Evolutionary conservation across 1,140 invertebrate genomes (phyloP).

Genomic region (Drosophila bifasciata): DNA sequence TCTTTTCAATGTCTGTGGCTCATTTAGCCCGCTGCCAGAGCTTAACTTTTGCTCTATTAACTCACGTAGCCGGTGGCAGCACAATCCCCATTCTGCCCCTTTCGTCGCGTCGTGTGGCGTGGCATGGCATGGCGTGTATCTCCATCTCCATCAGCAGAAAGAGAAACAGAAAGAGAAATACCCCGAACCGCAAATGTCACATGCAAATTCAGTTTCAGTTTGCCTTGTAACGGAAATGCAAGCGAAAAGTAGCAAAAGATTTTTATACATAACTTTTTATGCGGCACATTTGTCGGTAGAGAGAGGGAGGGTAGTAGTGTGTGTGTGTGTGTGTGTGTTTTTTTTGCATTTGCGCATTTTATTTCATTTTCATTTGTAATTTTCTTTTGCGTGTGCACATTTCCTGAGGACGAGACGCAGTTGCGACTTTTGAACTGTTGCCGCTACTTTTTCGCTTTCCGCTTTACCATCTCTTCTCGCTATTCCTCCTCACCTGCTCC

Average conservation of each 20-base stretch:
- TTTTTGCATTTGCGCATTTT: constrained; percentile 69
- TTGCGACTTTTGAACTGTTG: constrained; percentile 57
- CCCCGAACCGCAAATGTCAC: constrained; percentile 63
- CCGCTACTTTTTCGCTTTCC: constrained; percentile 26
- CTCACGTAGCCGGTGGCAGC: constrained; percentile 7
- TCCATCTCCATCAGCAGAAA: constrained; percentile 15
- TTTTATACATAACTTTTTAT: constrained; percentile 69
- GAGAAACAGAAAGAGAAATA: constrained; percentile 17
- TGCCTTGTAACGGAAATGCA: constrained; percentile 70
- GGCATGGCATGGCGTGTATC: neutral
- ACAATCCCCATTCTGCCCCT: neutral
- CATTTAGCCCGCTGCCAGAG: constrained; percentile 1
- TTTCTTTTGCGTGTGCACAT: constrained; percentile 66
- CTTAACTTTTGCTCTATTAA: constrained; percentile 30
- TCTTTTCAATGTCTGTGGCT: constrained; percentile 13
- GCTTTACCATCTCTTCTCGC: neutral
- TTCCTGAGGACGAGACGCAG: constrained; percentile 51
- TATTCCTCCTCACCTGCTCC: neutral
- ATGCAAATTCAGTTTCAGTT: constrained; percentile 66
- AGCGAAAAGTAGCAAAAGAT: constrained; percentile 68
- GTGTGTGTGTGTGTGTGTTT: constrained; percentile 22
- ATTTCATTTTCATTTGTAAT: constrained; percentile 71
- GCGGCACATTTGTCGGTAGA: constrained; percentile 61
- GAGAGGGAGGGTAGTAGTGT: neutral
- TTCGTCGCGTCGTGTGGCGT: neutral